These are phyloP conservation scores for Chaetorhynchus papuensis DNA, from an alignment of 2,113 vertebrate species.

Conservation along the genomic window DNA sequence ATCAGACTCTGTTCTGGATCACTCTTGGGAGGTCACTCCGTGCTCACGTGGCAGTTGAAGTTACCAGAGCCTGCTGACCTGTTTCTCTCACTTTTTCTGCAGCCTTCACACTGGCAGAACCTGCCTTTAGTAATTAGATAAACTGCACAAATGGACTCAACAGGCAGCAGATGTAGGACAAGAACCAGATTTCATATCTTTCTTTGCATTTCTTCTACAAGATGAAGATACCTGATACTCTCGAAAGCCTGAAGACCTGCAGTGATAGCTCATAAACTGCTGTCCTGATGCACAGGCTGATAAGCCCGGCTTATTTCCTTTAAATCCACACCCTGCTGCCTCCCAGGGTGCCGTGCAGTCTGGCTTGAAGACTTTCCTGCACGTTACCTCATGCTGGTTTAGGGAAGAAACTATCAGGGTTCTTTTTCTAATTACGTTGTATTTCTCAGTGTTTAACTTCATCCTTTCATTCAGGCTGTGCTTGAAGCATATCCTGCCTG, in stretches of 20 bases:
- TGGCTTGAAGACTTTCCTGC: background rate
- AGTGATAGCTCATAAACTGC: background rate
- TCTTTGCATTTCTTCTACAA: background rate
- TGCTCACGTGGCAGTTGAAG: background rate
- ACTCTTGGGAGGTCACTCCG: background rate
- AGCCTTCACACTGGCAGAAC: background rate
- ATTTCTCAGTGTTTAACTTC: slow-evolving; percentile 31
- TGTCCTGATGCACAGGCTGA: background rate
- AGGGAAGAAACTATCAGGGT: background rate
- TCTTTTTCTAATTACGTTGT: background rate
- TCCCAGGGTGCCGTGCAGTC: rapidly evolving
- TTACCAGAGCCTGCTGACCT: background rate
- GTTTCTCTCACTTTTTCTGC: background rate
- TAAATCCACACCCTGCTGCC: background rate
- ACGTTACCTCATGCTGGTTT: background rate
- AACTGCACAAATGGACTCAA: background rate
- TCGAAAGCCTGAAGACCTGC: background rate
- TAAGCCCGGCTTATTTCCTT: background rate
- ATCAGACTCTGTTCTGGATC: background rate
- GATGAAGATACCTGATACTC: background rate
- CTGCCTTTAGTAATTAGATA: background rate
- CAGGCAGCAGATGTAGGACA: background rate
- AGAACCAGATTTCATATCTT: background rate
- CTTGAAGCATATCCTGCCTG: slow-evolving; percentile 21
- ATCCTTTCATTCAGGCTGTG: slow-evolving; percentile 24